Base-by-base conservation (phyloP, 2,888 invertebrate genomes). In the Melipona bicolor region DNA sequence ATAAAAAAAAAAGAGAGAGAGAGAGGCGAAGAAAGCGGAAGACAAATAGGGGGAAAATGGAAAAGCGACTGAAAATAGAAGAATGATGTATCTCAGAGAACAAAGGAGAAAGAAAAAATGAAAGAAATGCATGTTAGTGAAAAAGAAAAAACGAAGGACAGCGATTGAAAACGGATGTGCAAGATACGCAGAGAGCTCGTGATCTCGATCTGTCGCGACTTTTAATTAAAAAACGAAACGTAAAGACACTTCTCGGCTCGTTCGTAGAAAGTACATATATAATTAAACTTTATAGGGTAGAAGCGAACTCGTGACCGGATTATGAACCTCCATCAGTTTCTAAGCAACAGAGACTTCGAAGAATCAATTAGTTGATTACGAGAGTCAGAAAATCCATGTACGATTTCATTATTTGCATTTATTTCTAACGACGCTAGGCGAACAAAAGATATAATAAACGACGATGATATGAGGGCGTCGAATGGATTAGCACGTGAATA, bases 371-470 rank as follows among this genome's bases (percentile, higher is more conserved):
- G 54, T 67, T 62, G 74, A 75, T 65, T 75, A 70, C 50, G 27
- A 59, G 54, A 36, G 5, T n/a, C 17, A 36, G 36, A 36, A 61
- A 67, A 72, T 81, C 76, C 77, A 70, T 73, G 52, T 69, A 73
- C 75, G 73, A 73, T 79, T 83, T 74, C 78, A 32, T 81, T 72
- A 50, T 56, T 79, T 79, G 64, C 56, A 67, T 83, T 83, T 81
- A 72, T 67, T 83, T 76, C n/a, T 79, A 80, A 79, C 70, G 52
- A 70, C 69, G 77, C 27, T 70, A 70, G 65, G 74, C 64, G 80
- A 79, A 61, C 32, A 73, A 54, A 76, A 19, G 36, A 43, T 9
- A 5, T 54, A 65, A 56, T 13, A 27, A 13, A 32, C 4, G 52
- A 32, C 24, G 67, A 21, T n/a, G 65, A 49, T 36, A 13, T 36